Evolutionary conservation across 2,888 invertebrate genomes (phyloP), one percentile per base, ranked within the genome.

Genomic region (Erebia palarica): DNA sequence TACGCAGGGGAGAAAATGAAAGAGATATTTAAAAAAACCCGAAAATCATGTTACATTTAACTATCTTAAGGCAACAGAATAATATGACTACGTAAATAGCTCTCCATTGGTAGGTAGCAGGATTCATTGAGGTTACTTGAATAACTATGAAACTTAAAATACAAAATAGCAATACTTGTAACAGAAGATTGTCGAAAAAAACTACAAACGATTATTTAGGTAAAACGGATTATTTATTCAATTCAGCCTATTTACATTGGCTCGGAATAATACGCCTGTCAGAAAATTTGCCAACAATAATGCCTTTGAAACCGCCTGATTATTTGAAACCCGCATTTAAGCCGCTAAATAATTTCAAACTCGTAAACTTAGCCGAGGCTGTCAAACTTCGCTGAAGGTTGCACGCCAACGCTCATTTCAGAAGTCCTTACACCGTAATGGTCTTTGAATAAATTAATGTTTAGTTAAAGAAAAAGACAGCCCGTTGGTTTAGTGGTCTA

Each of bases 331-430:
- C 65, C 68, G 69, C 70, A 66, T 70, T 69, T 71, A 65, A 63
- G 71, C 53, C 14, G 55, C 27, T 66, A 64, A 76, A 73, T 71
- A 74, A 77, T 71, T 76, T 73, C 61, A 51, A 76, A 75, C 68
- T 75, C 71, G 47, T 70, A 27, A 75, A 73, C 75, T 75, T 64
- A 68, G 68, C 68, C 73, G 77, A 65, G 16, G 18, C 75, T 77
- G 77, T 76, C 77, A 73, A 75, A 71, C 74, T 78, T 77, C 71
- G 78, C 78, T 78, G 75, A 76, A 77, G 70, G 53, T 68, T 68
- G 14, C 63, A 47, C 47, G 36, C 64, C 53, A 59, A 59, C 66
- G 59, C 68, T 55, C 53, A 59, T 51, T 55, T 65, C n/a, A 51
- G 68, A 67, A 72, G 65, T 27, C 27, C 51, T n/a, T 27, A 59